These are phyloP conservation scores for Syrphus vitripennis DNA, from an alignment of 2,888 invertebrate genomes.

Conservation along the genomic window DNA sequence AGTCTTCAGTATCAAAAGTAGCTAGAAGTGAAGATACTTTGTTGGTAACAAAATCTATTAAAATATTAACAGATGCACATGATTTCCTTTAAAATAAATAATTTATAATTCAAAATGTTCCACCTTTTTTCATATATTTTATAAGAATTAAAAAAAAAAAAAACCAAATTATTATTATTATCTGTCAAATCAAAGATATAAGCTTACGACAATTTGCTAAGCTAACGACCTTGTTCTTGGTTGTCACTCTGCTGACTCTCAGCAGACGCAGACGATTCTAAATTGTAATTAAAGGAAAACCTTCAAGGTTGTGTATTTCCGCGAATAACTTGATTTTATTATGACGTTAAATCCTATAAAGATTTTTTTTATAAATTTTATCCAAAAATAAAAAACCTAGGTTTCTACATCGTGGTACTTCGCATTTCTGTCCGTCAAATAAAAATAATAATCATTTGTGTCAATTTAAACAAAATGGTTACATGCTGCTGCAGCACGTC, in stretches of 20 bases:
- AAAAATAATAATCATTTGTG: neutral
- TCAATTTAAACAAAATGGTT: neutral
- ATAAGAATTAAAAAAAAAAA: neutral
- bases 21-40: neutral
- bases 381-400: neutral
- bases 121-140: neutral
- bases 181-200: neutral
- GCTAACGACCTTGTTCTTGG: neutral
- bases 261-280: neutral
- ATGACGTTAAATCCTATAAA: neutral
- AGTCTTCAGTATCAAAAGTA: neutral
- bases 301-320: neutral
- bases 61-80: neutral
- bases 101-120: neutral
- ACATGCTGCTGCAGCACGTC: too few species aligned
- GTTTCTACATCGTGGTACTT: neutral
- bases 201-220: neutral
- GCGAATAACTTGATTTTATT: neutral
- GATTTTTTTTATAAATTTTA: too few species aligned
- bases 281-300: constrained; percentile 9
- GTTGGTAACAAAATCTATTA: neutral
- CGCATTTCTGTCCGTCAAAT: neutral
- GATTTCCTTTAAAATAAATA: neutral
- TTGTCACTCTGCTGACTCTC: neutral
- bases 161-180: neutral